These are phyloP conservation scores for Silvanus unidentatus DNA, from an alignment of 2,888 invertebrate genomes.

Conservation along the genomic window DNA sequence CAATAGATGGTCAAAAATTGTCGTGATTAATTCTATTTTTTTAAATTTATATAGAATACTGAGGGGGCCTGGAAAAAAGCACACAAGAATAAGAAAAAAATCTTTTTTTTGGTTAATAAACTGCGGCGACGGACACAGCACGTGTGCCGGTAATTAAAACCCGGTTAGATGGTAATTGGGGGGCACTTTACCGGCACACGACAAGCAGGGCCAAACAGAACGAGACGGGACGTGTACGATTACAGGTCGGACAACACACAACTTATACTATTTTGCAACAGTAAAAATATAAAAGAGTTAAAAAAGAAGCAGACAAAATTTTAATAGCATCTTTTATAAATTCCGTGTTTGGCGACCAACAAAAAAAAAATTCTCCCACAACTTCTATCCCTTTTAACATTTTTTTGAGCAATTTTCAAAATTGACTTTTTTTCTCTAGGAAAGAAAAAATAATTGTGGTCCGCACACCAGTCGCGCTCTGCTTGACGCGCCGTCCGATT, in stretches of 20 bases:
- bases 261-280: conserved; percentile 1
- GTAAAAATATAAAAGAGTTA: conserved; percentile 4
- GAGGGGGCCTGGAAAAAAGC: conserved; percentile 26
- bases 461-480: conserved; percentile 37
- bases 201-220: conserved; percentile 22
- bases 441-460: too few relatives aligned
- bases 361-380: too few relatives aligned
- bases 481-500: conserved; percentile 27
- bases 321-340: background rate
- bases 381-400: too few relatives aligned
- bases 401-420: too few relatives aligned
- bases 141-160: conserved; percentile 17
- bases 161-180: conserved; percentile 1
- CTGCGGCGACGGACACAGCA: conserved; percentile 22
- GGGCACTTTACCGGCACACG: conserved; percentile 14
- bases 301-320: conserved; percentile 9
- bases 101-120: too few relatives aligned
- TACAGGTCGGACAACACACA: conserved; percentile 18
- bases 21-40: too few relatives aligned
- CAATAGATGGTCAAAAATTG: too few relatives aligned
- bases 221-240: conserved; percentile 14
- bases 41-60: too few relatives aligned
- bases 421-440: too few relatives aligned
- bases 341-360: too few relatives aligned
- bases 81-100: conserved; percentile 20